Percentiles rank a stretch among this genome's conserved stretches.
Evolutionary conservation across 2,888 invertebrate species (phyloP).

Genomic region (Abrostola tripartita): DNA sequence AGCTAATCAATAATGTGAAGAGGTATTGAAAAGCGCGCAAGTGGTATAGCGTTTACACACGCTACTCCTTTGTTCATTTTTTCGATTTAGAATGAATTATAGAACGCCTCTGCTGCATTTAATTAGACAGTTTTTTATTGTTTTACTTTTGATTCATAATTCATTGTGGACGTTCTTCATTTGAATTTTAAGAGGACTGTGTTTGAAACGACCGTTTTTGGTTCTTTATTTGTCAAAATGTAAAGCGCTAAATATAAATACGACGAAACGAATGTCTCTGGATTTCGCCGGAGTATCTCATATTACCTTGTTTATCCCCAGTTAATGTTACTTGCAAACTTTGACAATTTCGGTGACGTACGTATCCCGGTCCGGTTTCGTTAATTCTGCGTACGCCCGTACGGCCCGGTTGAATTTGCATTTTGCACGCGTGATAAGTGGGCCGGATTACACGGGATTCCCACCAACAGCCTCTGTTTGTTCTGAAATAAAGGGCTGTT

Average conservation of each 20-base stretch:
- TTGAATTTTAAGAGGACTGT: slow-evolving; percentile 50
- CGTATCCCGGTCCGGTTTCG: slow-evolving; percentile 74
- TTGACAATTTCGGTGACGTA: slow-evolving; percentile 84
- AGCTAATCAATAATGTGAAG: slow-evolving; percentile 79
- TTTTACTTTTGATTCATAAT: slow-evolving; percentile 54
- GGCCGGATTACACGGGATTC: slow-evolving; percentile 86
- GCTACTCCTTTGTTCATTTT: slow-evolving; percentile 65
- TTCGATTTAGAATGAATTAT: slow-evolving; percentile 57
- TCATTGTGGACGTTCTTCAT: slow-evolving; percentile 51
- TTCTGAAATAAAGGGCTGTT: slow-evolving; percentile 87
- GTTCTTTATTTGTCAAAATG: slow-evolving; percentile 35
- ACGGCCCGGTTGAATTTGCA: slow-evolving; percentile 82
- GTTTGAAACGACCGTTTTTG: slow-evolving; percentile 22
- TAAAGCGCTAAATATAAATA: slow-evolving; percentile 44
- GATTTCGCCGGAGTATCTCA: slow-evolving; percentile 58
- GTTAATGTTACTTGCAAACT: slow-evolving; percentile 79
- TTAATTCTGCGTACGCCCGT: slow-evolving; percentile 82
- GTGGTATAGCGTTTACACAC: slow-evolving; percentile 70
- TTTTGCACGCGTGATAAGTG: slow-evolving; percentile 89
- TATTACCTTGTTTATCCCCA: slow-evolving; percentile 77
- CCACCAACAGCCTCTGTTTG: slow-evolving; percentile 86
- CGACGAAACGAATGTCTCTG: slow-evolving; percentile 39
- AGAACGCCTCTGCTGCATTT: slow-evolving; percentile 54
- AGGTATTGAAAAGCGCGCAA: slow-evolving; percentile 75
- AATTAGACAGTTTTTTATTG: slow-evolving; percentile 57